Percentiles rank a stretch among this genome's conserved stretches.
Conservation (phyloP, 1,140 invertebrate species). For the Proctacanthus coquilletti region DNA sequence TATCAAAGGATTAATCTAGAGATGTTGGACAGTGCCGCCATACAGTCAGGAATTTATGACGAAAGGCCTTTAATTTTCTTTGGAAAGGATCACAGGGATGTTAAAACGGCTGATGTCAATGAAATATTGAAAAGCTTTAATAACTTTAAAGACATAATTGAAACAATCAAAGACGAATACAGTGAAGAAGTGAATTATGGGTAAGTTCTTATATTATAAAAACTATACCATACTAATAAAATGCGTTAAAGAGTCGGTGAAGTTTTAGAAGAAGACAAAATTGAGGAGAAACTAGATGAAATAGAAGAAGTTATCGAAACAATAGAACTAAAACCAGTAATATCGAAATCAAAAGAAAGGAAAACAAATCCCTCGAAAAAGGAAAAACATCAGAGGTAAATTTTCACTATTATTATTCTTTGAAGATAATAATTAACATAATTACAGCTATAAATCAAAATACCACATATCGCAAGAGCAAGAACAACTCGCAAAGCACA, state of each 20-base stretch:
- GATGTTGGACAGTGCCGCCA: conserved; percentile 13
- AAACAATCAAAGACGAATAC: conserved; percentile 32
- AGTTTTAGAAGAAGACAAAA: not conserved
- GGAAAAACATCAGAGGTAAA: too few relatives aligned
- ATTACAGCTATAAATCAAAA: conserved; percentile 17
- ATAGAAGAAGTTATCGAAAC: not conserved
- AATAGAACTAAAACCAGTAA: not conserved
- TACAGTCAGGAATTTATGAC: conserved; percentile 18
- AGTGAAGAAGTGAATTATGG: conserved; percentile 21
- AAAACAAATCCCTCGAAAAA: too few relatives aligned
- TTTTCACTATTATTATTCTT: too few relatives aligned
- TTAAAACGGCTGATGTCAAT: conserved; percentile 17
- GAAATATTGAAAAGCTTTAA: conserved; percentile 22
- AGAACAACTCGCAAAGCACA: conserved; percentile 28
- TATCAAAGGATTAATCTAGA: conserved; percentile 23
- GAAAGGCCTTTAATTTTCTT: conserved; percentile 25
- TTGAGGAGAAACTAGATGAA: not conserved
- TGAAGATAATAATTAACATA: not conserved
- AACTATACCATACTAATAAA: too few relatives aligned
- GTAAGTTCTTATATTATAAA: conserved; percentile 8
- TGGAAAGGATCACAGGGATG: conserved; percentile 14
- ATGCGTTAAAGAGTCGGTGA: conserved; percentile 8
- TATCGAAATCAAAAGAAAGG: conserved; percentile 1
- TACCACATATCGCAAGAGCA: conserved; percentile 19
- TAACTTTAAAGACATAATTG: conserved; percentile 25